These are phyloP conservation scores for Cephus spinipes DNA, from an alignment of 2,888 invertebrate species.

Conservation along the genomic window DNA sequence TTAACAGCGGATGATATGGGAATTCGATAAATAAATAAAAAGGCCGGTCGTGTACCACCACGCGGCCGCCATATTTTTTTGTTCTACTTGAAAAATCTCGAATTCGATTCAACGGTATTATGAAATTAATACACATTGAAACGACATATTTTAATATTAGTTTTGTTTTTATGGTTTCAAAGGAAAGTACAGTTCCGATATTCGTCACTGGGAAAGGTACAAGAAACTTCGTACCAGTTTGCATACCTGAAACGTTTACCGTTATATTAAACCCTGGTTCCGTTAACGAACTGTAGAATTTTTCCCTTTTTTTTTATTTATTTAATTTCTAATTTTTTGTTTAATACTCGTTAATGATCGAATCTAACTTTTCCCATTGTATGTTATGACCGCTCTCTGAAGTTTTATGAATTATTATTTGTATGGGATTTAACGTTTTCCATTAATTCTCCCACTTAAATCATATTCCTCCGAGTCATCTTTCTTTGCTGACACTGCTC, in stretches of 20 bases:
- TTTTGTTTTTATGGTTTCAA: not conserved
- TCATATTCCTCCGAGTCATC: not conserved
- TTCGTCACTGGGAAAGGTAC: not conserved
- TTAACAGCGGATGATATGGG: not conserved
- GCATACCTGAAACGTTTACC: not conserved
- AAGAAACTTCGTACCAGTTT: not conserved
- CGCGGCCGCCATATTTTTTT: not conserved
- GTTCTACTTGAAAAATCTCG: not conserved
- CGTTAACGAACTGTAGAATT: not conserved
- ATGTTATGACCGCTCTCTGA: not conserved
- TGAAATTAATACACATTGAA: not conserved
- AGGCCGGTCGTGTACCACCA: not conserved
- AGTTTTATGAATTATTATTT: not conserved
- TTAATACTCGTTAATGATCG: not conserved
- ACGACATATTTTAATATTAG: not conserved
- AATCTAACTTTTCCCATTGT: not conserved
- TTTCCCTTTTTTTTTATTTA: not conserved
- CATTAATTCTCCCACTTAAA: not conserved
- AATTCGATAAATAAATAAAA: not conserved
- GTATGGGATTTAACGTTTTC: not conserved
- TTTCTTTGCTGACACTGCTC: not conserved
- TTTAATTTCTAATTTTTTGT: not conserved
- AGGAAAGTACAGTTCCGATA: not conserved
- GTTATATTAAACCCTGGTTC: not conserved
- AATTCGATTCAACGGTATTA: not conserved